A percentile compares a stretch with the other conserved stretches of the same genome.
phyloP scores from a whole-genome alignment of 2,797 vertebrate species.

The Chaetophractus vellerosus region DNA sequence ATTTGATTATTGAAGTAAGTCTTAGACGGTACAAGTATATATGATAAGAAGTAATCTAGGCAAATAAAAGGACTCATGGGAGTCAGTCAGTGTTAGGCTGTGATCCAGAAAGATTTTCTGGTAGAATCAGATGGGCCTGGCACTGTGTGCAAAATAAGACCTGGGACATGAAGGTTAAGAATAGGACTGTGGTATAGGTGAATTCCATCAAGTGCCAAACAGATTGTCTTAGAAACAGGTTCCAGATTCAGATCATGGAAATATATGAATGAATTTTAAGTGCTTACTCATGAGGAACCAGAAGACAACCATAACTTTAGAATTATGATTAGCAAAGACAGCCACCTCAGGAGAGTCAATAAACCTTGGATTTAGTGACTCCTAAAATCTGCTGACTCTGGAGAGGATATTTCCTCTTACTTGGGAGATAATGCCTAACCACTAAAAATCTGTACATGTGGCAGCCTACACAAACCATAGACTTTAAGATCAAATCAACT shows the following conservation, averaged over 20 bases:
- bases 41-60: neutral
- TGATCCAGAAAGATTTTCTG: neutral
- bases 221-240: neutral
- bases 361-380: neutral
- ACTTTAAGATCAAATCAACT: neutral
- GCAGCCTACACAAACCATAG: neutral
- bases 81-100: neutral
- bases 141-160: neutral
- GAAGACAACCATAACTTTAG: neutral
- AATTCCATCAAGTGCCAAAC: neutral
- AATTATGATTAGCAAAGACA: neutral
- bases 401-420: neutral
- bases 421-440: neutral
- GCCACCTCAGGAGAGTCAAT: neutral
- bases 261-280: neutral
- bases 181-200: neutral
- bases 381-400: neutral
- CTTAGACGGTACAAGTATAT: neutral
- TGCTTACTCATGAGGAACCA: neutral
- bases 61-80: neutral
- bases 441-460: neutral
- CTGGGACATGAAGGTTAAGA: neutral
- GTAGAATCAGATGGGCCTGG: neutral
- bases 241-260: neutral
- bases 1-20: neutral